These are phyloP conservation scores for Manduca sexta DNA, from an alignment of 1,140 invertebrate genomes.

Conservation along the genomic window DNA sequence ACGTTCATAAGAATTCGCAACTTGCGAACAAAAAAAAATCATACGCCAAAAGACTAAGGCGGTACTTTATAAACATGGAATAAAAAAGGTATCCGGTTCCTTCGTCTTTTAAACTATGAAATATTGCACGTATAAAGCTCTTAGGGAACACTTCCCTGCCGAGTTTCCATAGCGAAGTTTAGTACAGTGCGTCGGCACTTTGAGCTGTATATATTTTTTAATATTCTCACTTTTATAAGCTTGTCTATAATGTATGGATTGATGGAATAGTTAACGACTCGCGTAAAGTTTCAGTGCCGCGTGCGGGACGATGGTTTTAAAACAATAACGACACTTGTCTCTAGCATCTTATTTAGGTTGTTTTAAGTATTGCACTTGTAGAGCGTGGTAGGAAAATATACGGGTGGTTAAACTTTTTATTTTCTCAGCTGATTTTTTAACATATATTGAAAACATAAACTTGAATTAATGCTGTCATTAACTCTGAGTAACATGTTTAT, in stretches of 20 bases:
- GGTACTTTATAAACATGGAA: slow-evolving; percentile 14
- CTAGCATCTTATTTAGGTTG: too few species aligned
- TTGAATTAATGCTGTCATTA: too few species aligned
- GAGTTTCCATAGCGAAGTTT: slow-evolving; percentile 15
- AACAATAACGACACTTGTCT: not conserved
- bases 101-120: slow-evolving; percentile 26
- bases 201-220: slow-evolving; percentile 7
- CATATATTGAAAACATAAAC: too few species aligned
- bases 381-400: too few species aligned
- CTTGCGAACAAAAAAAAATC: slow-evolving; percentile 3
- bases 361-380: too few species aligned
- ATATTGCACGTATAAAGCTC: slow-evolving; percentile 23
- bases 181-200: slow-evolving; percentile 16
- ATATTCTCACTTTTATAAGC: not conserved
- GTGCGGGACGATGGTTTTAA: not conserved
- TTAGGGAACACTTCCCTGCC: slow-evolving; percentile 11
- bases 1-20: not conserved
- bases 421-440: too few species aligned
- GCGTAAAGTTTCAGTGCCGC: too few species aligned
- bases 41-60: slow-evolving; percentile 1
- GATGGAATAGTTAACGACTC: too few species aligned
- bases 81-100: slow-evolving; percentile 15
- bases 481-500: too few species aligned
- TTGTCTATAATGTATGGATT: too few species aligned
- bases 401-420: too few species aligned